A percentile compares a stretch with the other conserved stretches of the same genome.
These are phyloP conservation scores for Scaptomyza caliginosa DNA, from an alignment of 2,888 invertebrate species.

Conservation along the genomic window DNA sequence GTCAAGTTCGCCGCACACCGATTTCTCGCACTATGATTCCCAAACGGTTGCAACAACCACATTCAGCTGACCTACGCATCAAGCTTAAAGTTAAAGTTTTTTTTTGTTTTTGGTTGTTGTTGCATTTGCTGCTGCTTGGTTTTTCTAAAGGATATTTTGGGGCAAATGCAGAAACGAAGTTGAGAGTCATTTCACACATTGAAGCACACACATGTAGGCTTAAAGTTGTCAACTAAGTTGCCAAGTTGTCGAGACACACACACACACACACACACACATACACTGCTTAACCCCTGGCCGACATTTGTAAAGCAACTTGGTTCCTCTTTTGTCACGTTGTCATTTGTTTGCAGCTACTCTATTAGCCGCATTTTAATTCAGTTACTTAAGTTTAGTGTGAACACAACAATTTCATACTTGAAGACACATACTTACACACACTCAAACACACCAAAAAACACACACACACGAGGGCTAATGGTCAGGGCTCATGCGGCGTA, in stretches of 20 bases:
- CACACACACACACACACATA: background rate
- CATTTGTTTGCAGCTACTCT: slow-evolving; percentile 76
- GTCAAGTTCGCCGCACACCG: slow-evolving; percentile 20
- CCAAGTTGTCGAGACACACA: slow-evolving; percentile 26
- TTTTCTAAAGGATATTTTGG: background rate
- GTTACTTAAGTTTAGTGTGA: slow-evolving; percentile 80
- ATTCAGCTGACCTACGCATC: background rate
- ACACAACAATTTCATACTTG: slow-evolving; percentile 75
- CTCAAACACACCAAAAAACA: slow-evolving; percentile 1
- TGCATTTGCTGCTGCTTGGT: slow-evolving; percentile 8
- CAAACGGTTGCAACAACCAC: slow-evolving; percentile 10
- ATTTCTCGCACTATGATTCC: slow-evolving; percentile 17
- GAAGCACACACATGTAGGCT: slow-evolving; percentile 21
- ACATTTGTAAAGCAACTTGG: background rate
- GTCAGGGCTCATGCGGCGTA: slow-evolving; percentile 40
- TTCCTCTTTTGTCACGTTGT: slow-evolving; percentile 30
- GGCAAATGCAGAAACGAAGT: slow-evolving; percentile 25
- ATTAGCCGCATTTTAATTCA: slow-evolving; percentile 79
- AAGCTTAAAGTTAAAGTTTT: background rate
- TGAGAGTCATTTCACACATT: slow-evolving; percentile 23
- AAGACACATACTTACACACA: slow-evolving; percentile 35
- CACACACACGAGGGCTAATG: background rate
- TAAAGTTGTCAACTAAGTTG: slow-evolving; percentile 57
- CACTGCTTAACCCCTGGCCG: background rate
- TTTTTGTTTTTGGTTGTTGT: slow-evolving; percentile 2